A percentile compares a stretch with the other conserved stretches of the same genome.
Conservation (phyloP, 2,113 vertebrate species). For the Phycodurus eques region DNA sequence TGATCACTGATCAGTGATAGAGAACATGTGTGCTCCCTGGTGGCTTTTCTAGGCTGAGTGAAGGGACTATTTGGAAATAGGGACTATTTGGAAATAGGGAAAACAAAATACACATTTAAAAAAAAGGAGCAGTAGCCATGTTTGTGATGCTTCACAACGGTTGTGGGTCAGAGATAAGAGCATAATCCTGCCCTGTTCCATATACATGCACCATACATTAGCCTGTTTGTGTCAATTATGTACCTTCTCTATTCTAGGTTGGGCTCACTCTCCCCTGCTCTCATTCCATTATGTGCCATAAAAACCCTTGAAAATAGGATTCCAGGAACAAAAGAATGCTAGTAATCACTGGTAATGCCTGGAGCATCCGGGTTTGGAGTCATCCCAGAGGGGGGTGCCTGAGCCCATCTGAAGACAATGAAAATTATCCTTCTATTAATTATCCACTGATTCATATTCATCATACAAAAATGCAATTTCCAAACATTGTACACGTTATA, state of each 20-base stretch:
- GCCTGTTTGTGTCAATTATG: constrained; percentile 2
- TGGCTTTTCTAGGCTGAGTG: background rate
- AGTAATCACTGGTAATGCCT: background rate
- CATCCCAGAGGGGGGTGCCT: background rate
- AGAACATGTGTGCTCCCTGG: background rate
- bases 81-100: no score
- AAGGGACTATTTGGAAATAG: no score
- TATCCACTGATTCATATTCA: no score
- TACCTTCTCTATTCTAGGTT: background rate
- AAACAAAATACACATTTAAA: background rate
- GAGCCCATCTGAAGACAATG: no score
- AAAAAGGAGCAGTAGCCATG: background rate
- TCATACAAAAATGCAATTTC: no score
- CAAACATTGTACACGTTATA: no score
- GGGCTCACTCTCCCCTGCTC: background rate
- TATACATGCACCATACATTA: background rate
- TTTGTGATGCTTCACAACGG: background rate
- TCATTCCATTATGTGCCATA: background rate
- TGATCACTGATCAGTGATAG: constrained; percentile 5
- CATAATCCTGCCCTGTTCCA: background rate
- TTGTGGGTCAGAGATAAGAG: background rate
- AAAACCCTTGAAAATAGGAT: background rate
- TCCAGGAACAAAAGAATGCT: background rate
- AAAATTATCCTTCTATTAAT: no score
- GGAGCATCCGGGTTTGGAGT: background rate